Percentiles rank a stretch among this genome's conserved stretches.
These are phyloP conservation scores for Notechis scutatus DNA, from an alignment of 2,113 vertebrate genomes.

Conservation along the genomic window DNA sequence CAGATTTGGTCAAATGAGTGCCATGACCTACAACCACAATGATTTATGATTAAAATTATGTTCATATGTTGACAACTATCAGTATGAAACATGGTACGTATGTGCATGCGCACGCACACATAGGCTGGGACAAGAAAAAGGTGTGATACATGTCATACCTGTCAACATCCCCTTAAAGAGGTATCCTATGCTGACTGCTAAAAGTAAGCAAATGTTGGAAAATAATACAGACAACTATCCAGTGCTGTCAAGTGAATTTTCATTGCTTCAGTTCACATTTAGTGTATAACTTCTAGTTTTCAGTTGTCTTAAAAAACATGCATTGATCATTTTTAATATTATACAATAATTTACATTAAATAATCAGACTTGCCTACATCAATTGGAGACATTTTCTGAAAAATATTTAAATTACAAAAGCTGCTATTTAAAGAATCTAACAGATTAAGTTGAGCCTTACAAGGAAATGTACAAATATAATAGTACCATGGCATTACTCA, in stretches of 20 bases:
- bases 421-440: conserved; percentile 22
- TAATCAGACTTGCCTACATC: conserved; percentile 39
- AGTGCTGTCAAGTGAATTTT: neutral
- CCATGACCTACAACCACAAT: neutral
- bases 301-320: conserved; percentile 15
- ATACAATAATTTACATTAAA: conserved; percentile 61
- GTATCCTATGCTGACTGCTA: neutral
- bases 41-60: neutral
- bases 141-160: neutral
- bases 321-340: conserved; percentile 46
- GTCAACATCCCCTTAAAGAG: neutral
- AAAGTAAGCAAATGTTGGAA: conserved; percentile 8
- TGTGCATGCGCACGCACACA: too few relatives aligned
- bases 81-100: neutral
- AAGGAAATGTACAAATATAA: neutral
- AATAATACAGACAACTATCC: neutral
- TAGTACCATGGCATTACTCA: conserved; percentile 6
- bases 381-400: conserved; percentile 10
- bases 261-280: conserved; percentile 38
- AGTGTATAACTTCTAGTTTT: conserved; percentile 51
- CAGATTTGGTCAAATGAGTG: neutral
- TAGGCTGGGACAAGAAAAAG: neutral
- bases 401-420: conserved; percentile 25
- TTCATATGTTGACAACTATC: neutral
- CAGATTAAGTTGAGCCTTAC: conserved; percentile 19